phyloP scores from a whole-genome alignment of 1,140 invertebrate species.

The Papilio polytes region DNA sequence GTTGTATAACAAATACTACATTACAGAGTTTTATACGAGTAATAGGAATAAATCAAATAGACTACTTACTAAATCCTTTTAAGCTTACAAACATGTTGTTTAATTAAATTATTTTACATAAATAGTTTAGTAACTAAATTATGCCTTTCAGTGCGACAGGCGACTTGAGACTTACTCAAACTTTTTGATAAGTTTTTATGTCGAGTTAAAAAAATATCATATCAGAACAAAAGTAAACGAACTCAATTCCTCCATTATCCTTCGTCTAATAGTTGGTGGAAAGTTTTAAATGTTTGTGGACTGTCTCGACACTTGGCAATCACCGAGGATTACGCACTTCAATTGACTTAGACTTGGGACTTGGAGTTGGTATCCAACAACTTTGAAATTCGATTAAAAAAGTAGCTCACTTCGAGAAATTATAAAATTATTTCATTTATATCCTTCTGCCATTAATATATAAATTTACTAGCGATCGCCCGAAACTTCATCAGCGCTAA shows the following conservation, averaged over 20 bases:
- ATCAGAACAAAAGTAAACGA: neutral
- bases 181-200: neutral
- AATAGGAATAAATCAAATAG: too few species aligned
- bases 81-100: too few species aligned
- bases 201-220: neutral
- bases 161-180: neutral
- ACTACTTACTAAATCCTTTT: too few species aligned
- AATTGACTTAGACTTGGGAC: neutral
- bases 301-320: neutral
- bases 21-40: too few species aligned
- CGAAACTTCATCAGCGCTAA: too few species aligned
- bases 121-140: too few species aligned
- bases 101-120: too few species aligned
- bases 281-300: conserved; percentile 14
- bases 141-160: neutral
- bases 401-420: neutral
- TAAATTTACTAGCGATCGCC: neutral
- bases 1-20: too few species aligned
- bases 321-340: conserved; percentile 3
- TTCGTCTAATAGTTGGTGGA: neutral
- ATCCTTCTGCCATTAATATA: neutral
- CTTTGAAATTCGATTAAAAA: neutral
- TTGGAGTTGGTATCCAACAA: neutral
- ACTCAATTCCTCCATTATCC: neutral
- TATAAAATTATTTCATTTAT: neutral